Base-by-base conservation (phyloP, 2,888 invertebrate species). In the Cephus pulcher region DNA sequence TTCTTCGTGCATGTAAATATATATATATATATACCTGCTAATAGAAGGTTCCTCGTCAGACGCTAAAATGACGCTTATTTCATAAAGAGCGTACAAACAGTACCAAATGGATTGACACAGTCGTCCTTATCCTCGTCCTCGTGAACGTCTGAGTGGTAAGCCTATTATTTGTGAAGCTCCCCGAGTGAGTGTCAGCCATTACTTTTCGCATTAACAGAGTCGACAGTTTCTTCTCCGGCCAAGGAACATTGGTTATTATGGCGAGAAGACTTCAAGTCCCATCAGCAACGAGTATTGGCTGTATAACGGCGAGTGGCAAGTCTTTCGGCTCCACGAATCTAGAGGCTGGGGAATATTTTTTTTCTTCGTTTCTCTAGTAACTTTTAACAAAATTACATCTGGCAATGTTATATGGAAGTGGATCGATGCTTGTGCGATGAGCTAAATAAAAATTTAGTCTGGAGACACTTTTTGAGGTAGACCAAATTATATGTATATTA, bases 201-300 rank as follows among this genome's bases (percentile, higher is more conserved):
- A 87, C 87, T 86, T 86, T 37, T 37, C 87, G 85, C 85, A 87
- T 88, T 87, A 87, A 87, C 84, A 80, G 82, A 84, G 82, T 81
- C 81, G 81, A 82, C 83, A 83, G 82, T 69, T 74, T 74, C 70
- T 12, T 37, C 37, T 37, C 4, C 37, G 4, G 12, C 0, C 37
- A 37, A 37, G 37, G 37, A 4, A 37, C 37, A 15, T 15, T 1
- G 12, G 37, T 37, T 37, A 12, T 12, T 37, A 37, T 12, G 12
- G 37, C 12, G 37, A 37, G 12, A 37, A 15, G 37, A 37, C 4
- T 12, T 37, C 15, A 1, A 37, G 37, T 37, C 37, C 37, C 37
- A 35, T 35, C 12, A 12, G 37, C 4, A 15, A 37, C 12, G 12
- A 37, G 37, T 15, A 37, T 37, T 12, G 12, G 37, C 12, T 4